Conservation (phyloP, 92 coral and sea anemone species). For the Pocillopora grandis region DNA sequence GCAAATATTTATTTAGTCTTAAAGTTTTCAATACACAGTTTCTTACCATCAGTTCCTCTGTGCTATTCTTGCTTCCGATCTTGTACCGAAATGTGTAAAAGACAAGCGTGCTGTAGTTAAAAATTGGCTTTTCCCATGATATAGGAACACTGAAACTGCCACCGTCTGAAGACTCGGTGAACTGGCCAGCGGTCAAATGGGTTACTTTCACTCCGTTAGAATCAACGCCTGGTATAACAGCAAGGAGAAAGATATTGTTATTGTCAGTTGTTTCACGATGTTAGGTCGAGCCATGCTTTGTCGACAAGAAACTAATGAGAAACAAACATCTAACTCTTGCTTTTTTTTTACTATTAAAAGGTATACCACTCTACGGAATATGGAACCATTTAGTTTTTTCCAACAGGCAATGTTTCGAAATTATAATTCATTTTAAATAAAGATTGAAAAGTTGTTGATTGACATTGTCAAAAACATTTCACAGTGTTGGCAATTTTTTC, state of each 20-base stretch:
- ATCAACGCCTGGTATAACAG: background rate
- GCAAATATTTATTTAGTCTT: background rate
- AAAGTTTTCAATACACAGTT: too few species aligned
- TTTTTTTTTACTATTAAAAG: too few species aligned
- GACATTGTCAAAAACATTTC: background rate
- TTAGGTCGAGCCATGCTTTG: too few species aligned
- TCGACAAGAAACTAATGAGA: background rate
- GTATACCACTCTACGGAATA: too few species aligned
- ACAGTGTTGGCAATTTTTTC: background rate
- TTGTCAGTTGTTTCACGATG: too few species aligned
- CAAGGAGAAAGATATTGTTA: background rate
- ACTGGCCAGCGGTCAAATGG: background rate
- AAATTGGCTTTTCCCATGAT: conserved; percentile 35
- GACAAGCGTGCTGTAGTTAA: conserved; percentile 22
- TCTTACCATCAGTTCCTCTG: background rate
- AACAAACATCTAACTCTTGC: too few species aligned
- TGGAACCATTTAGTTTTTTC: too few species aligned
- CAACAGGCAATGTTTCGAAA: too few species aligned
- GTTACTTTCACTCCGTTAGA: conserved; percentile 12
- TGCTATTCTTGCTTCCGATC: background rate
- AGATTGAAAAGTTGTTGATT: too few species aligned
- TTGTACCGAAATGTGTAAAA: background rate
- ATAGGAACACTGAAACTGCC: conserved; percentile 4
- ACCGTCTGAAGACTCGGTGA: background rate
- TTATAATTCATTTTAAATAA: too few species aligned